Evolutionary conservation across 2,797 vertebrate species (phyloP).

Genomic region (Gambelia wislizenii): DNA sequence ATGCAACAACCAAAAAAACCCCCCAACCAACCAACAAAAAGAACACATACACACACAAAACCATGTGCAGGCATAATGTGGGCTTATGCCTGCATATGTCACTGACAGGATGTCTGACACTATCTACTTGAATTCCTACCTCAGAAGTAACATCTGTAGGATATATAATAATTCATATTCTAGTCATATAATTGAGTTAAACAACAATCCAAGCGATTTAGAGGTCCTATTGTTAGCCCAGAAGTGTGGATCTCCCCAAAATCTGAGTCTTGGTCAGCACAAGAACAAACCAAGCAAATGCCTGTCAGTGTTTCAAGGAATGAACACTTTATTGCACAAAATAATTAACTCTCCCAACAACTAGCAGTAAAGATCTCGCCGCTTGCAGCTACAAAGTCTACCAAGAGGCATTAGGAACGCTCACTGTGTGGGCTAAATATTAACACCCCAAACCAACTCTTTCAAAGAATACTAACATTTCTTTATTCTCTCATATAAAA

Average conservation of each 20-base stretch:
- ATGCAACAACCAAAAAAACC: too few relatives aligned
- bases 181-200: too few relatives aligned
- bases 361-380: not conserved
- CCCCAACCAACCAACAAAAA: too few relatives aligned
- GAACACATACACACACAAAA: too few relatives aligned
- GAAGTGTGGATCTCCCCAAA: too few relatives aligned
- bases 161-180: too few relatives aligned
- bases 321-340: slow-evolving; percentile 66
- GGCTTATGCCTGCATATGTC: too few relatives aligned
- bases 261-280: too few relatives aligned
- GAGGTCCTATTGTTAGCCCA: too few relatives aligned
- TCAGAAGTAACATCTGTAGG: not conserved
- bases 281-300: accelerated
- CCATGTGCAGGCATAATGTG: too few relatives aligned
- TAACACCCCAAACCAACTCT: not conserved
- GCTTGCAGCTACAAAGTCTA: not conserved
- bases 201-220: too few relatives aligned
- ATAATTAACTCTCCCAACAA: not conserved
- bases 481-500: not conserved
- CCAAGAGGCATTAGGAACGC: not conserved
- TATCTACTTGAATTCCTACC: not conserved
- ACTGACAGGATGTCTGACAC: too few relatives aligned
- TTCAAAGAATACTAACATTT: not conserved
- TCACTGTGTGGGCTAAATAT: not conserved
- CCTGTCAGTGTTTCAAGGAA: slow-evolving; percentile 24